phyloP scores from a whole-genome alignment of 2,113 vertebrate species.

The Candoia aspera region DNA sequence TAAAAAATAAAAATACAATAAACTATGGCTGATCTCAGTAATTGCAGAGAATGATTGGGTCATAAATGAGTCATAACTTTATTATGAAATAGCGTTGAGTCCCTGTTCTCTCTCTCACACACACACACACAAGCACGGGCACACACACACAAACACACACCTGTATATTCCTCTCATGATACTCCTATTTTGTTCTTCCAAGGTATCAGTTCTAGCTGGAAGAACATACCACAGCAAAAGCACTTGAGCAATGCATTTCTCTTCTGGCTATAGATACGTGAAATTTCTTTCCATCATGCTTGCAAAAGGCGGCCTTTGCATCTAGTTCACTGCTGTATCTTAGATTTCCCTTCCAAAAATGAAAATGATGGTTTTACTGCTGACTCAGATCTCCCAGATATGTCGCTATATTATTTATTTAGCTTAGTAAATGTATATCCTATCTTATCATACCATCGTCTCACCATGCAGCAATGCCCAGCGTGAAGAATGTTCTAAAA shows the following conservation, averaged over 20 bases:
- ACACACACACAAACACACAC: too few relatives aligned
- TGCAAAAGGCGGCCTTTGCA: rapidly evolving
- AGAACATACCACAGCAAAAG: slow-evolving; percentile 4
- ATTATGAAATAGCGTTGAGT: slow-evolving; percentile 53
- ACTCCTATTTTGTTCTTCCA: slow-evolving; percentile 3
- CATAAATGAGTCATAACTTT: slow-evolving; percentile 36
- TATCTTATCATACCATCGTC: background rate
- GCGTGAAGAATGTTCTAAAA: background rate
- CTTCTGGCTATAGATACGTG: background rate
- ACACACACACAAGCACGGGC: too few relatives aligned
- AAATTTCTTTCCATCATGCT: background rate
- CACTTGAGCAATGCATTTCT: slow-evolving; percentile 22
- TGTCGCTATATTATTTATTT: background rate
- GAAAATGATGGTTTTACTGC: background rate
- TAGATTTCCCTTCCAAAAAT: background rate
- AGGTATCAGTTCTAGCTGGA: slow-evolving; percentile 13
- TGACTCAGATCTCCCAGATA: background rate
- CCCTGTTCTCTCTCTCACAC: background rate
- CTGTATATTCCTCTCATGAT: slow-evolving; percentile 5
- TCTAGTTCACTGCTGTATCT: background rate
- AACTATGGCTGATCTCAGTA: background rate
- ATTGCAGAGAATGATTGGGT: slow-evolving; percentile 37
- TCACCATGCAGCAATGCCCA: background rate
- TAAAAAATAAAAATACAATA: too few relatives aligned
- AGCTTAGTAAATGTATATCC: background rate